A percentile compares a stretch with the other conserved stretches of the same genome.
phyloP scores from a whole-genome alignment of 2,113 vertebrate species.

The Aleadryas rufinucha region DNA sequence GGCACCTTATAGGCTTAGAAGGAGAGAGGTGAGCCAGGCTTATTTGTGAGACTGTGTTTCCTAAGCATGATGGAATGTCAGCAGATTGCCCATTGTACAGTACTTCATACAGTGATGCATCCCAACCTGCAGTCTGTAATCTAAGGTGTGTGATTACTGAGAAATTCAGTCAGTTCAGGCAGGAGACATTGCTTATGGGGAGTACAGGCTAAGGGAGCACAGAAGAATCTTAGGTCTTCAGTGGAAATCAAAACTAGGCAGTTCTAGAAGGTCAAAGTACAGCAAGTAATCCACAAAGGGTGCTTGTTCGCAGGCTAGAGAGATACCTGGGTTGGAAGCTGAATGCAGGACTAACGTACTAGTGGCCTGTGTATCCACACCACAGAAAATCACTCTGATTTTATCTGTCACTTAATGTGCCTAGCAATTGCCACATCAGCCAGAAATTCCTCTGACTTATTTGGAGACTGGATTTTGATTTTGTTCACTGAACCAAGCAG shows the following conservation, averaged over 20 bases:
- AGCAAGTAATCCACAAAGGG: neutral
- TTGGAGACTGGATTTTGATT: slow-evolving; percentile 16
- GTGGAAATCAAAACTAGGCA: neutral
- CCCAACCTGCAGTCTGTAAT: neutral
- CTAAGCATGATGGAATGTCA: neutral
- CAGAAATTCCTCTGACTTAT: slow-evolving; percentile 26
- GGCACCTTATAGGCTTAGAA: neutral
- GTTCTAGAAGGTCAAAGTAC: neutral
- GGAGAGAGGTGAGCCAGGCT: neutral
- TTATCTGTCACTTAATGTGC: slow-evolving; percentile 4
- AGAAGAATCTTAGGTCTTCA: neutral
- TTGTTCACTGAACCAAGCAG: neutral
- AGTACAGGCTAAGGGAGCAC: neutral
- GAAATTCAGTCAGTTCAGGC: neutral
- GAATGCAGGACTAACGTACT: neutral
- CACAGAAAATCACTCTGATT: neutral
- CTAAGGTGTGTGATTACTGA: slow-evolving; percentile 14
- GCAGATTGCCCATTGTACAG: neutral
- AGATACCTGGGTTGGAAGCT: neutral
- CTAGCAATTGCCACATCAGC: neutral
- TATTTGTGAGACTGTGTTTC: neutral
- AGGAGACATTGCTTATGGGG: neutral
- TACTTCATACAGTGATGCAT: neutral
- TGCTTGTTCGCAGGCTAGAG: neutral
- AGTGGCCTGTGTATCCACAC: neutral